phyloP scores from a whole-genome alignment of 2,797 vertebrate species.

The Threskiornis aethiopicus region DNA sequence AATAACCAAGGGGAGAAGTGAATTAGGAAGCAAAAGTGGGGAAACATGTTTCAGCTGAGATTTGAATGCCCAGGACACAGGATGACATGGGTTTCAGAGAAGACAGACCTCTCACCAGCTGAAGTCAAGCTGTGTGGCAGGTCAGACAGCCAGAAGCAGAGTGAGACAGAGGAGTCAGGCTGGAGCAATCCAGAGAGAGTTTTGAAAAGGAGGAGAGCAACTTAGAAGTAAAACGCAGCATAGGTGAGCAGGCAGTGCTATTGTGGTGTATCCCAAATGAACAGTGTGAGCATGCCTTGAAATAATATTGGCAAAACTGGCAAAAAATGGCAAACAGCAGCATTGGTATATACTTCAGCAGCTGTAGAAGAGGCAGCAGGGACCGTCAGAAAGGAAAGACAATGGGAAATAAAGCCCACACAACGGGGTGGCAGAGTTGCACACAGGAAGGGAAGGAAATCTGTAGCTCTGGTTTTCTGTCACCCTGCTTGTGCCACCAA shows the following conservation, averaged over 20 bases:
- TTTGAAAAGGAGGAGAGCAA: not conserved
- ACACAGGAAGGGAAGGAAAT: not conserved
- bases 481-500: not conserved
- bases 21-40: not conserved
- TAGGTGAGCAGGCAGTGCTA: not conserved
- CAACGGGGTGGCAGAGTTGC: accelerated
- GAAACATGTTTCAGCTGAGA: not conserved
- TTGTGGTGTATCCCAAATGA: not conserved
- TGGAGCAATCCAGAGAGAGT: not conserved
- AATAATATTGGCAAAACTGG: not conserved
- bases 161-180: not conserved
- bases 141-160: not conserved
- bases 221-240: not conserved
- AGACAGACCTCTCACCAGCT: not conserved
- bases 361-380: not conserved
- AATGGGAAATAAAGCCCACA: not conserved
- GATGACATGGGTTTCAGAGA: not conserved
- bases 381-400: not conserved
- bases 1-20: not conserved
- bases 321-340: not conserved
- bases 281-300: not conserved
- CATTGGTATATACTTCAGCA: not conserved
- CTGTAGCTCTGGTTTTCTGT: not conserved
- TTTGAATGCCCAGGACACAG: not conserved
- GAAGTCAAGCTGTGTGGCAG: not conserved